Evolutionary conservation across 2,888 invertebrate species (phyloP).

Genomic region (Hydrotaea diabolus): DNA sequence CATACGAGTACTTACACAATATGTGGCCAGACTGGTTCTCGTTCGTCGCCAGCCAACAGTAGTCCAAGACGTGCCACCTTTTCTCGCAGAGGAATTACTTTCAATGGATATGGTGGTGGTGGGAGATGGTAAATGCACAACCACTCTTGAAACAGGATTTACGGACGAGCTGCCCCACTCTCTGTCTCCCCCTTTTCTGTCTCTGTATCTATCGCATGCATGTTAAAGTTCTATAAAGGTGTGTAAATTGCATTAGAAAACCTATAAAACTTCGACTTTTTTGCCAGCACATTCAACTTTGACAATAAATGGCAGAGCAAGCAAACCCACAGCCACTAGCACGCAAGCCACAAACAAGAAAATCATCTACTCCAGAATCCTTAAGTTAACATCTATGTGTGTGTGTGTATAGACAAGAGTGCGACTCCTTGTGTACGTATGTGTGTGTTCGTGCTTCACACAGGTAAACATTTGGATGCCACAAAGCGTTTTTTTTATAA

Average conservation of each 20-base stretch:
- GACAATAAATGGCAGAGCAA: slow-evolving; percentile 22
- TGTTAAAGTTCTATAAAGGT: background rate
- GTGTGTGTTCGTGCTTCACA: background rate
- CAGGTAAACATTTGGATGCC: slow-evolving; percentile 26
- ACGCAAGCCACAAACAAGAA: background rate
- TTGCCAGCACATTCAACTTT: slow-evolving; percentile 3
- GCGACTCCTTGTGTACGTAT: background rate
- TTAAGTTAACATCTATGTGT: background rate
- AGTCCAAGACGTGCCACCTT: background rate
- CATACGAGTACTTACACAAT: background rate
- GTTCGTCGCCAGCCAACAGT: background rate
- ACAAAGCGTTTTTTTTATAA: slow-evolving; percentile 30
- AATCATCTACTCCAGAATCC: background rate
- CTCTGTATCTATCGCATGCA: background rate
- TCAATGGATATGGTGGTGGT: too few relatives aligned
- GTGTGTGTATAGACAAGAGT: background rate
- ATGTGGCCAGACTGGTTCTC: background rate
- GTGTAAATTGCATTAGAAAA: slow-evolving; percentile 19
- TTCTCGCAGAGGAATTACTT: background rate
- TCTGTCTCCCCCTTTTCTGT: too few relatives aligned
- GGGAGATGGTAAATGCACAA: too few relatives aligned
- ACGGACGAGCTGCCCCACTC: too few relatives aligned
- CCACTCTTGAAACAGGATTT: too few relatives aligned
- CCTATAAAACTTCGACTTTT: background rate
- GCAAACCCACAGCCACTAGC: background rate